Percentiles rank a stretch among this genome's conserved stretches.
Conservation (phyloP, 1,140 invertebrate genomes). For the Myzus persicae region DNA sequence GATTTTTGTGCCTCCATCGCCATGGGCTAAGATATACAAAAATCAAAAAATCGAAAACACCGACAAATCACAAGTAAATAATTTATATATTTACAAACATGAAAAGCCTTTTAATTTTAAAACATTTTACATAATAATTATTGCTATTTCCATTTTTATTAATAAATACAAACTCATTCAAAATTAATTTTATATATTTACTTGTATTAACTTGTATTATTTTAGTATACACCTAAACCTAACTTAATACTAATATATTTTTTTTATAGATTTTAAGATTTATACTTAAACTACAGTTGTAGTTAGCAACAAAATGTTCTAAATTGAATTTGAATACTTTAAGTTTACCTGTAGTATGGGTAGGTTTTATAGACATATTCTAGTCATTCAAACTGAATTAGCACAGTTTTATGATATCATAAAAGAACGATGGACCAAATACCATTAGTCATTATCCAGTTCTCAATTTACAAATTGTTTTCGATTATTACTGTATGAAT, state of each 20-base stretch:
- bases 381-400: too few species aligned
- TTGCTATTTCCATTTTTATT: not conserved
- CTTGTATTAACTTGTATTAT: not conserved
- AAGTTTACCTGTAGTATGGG: too few species aligned
- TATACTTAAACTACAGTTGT: too few species aligned
- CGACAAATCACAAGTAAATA: not conserved
- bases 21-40: conserved; percentile 16
- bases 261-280: too few species aligned
- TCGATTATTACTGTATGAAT: not conserved
- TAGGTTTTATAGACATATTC: too few species aligned
- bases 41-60: not conserved
- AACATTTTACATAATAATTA: not conserved
- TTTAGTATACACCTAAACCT: not conserved
- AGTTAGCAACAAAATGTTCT: too few species aligned
- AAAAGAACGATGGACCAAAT: not conserved
- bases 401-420: not conserved
- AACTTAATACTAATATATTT: too few species aligned
- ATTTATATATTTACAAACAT: not conserved
- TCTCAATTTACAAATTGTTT: not conserved
- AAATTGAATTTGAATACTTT: not conserved
- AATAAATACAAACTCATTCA: too few species aligned
- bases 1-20: conserved; percentile 64
- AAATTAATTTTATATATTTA: too few species aligned
- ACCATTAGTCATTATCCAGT: not conserved
- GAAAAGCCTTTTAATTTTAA: not conserved